These are phyloP conservation scores for Leptinotarsa defecta DNA, from an alignment of 1,140 invertebrate species.

Conservation along the genomic window DNA sequence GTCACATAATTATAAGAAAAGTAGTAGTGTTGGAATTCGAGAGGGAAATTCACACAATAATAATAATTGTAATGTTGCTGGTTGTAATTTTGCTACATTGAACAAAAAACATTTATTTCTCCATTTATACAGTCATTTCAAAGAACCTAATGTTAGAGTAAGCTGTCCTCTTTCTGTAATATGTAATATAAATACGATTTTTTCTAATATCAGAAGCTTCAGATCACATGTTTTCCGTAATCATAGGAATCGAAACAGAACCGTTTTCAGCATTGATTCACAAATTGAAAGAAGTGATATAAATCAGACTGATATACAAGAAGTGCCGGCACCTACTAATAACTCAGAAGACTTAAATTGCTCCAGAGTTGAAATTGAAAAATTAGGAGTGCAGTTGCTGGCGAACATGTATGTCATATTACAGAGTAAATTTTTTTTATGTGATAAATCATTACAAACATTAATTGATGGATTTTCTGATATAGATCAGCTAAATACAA, in stretches of 20 bases:
- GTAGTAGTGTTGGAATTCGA: too few relatives aligned
- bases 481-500: background rate
- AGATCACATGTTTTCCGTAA: background rate
- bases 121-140: too few relatives aligned
- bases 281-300: background rate
- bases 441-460: background rate
- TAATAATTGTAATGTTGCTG: too few relatives aligned
- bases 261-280: background rate
- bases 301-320: background rate
- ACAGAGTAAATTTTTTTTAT: background rate
- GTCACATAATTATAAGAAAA: too few relatives aligned
- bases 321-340: background rate
- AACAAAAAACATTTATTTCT: too few relatives aligned
- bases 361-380: background rate
- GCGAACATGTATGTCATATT: background rate
- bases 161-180: too few relatives aligned
- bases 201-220: too few relatives aligned
- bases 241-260: background rate
- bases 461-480: background rate
- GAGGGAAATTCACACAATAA: too few relatives aligned
- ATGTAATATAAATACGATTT: too few relatives aligned
- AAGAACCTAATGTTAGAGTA: too few relatives aligned
- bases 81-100: too few relatives aligned
- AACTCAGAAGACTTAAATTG: background rate
- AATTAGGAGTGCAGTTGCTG: background rate